Evolutionary conservation across 1,140 invertebrate genomes (phyloP), one percentile per base, ranked within the genome.

Genomic region (Aleiodes sp.): DNA sequence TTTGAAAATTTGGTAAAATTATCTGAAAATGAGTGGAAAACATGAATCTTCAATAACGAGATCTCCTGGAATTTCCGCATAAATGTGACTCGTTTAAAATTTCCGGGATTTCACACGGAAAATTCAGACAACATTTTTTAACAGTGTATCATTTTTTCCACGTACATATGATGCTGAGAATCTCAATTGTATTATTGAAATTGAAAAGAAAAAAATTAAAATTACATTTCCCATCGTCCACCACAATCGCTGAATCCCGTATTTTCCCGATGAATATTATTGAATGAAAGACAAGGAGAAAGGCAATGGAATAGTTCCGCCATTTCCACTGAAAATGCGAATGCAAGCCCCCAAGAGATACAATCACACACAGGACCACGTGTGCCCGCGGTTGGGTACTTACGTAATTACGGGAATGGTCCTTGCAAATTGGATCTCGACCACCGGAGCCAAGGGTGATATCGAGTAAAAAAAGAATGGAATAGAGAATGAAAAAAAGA

Each of bases 361-460:
- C 52, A 56, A 56, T 56, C 52, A 56, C 52, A 43, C 2, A 41
- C 68, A 37, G 63, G 59, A 57, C 72, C 72, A 74, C 74, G 70
- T 71, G 75, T 72, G 75, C 73, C 72, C 71, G 73, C 64, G 73
- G 73, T 73, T 61, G 70, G 65, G 70, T 75, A 77, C 66, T 76
- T 75, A 71, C 41, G 68, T 75, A 76, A 77, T 76, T 77, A 76
- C 69, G 65, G 66, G 67, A 76, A 77, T 76, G 68, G 75, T 73
- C 66, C 62, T 73, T 70, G 75, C 75, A 77, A 77, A 77, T 77
- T 76, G 73, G 76, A 77, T 77, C 73, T 73, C 68, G 61, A 76
- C 75, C 70, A 31, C n/a, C 60, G 46, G 21, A 56, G 21, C 52
- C 24, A 60, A n/a, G 31, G 56, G 43, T 10, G 19, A 73, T 76